Evolutionary conservation across 2,797 vertebrate genomes (phyloP).

Genomic region (Gorsachius magnificus): DNA sequence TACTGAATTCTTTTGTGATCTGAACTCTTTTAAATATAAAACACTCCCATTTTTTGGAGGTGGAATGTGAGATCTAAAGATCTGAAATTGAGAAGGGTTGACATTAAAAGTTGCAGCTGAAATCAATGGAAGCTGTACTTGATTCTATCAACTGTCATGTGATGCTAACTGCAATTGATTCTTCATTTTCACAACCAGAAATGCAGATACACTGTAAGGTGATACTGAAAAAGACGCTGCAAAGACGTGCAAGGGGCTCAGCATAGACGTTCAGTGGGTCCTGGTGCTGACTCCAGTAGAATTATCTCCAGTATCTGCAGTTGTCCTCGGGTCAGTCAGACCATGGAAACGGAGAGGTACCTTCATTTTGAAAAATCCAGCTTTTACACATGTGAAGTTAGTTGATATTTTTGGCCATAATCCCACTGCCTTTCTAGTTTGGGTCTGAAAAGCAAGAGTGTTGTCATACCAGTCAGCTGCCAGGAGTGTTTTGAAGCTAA

Average conservation of each 20-base stretch:
- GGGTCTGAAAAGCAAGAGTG: background rate
- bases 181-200: background rate
- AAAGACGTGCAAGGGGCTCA: background rate
- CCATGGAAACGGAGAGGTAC: background rate
- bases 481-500: background rate
- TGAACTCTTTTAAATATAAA: constrained; percentile 19
- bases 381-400: background rate
- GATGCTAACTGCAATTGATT: background rate
- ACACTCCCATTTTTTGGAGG: background rate
- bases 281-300: background rate
- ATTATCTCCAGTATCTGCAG: background rate
- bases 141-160: background rate
- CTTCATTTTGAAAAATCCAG: background rate
- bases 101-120: background rate
- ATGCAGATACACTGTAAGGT: background rate
- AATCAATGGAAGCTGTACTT: background rate
- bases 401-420: background rate
- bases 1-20: constrained; percentile 4
- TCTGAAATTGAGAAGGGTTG: background rate
- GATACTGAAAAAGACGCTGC: background rate
- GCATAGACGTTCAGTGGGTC: background rate
- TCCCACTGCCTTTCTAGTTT: background rate
- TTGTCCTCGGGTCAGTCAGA: background rate
- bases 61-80: background rate
- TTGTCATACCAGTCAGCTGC: background rate